Evolutionary conservation across 2,888 invertebrate genomes (phyloP).

Genomic region (Pristionchus maxplancki): DNA sequence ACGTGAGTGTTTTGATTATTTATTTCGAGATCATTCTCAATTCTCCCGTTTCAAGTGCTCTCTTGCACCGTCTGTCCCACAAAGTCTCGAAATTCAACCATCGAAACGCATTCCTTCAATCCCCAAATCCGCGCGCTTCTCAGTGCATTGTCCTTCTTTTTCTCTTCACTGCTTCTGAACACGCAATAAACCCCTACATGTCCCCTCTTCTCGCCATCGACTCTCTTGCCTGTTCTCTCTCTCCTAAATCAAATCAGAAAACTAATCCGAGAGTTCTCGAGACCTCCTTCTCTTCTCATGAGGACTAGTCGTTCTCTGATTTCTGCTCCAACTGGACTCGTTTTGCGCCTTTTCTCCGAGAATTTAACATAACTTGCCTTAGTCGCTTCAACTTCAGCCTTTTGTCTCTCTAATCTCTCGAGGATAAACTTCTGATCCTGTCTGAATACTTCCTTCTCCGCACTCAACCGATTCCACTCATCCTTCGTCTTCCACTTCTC

Average conservation of each 20-base stretch:
- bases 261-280: background rate
- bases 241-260: constrained; percentile 34
- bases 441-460: constrained; percentile 62
- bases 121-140: background rate
- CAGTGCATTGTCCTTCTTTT: background rate
- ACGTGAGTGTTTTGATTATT: background rate
- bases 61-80: background rate
- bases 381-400: constrained; percentile 54
- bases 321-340: constrained; percentile 2
- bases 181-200: background rate
- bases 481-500: constrained; percentile 65
- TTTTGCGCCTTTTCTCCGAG: background rate
- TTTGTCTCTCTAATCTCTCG: constrained; percentile 57
- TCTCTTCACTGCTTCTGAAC: background rate
- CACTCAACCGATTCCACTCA: constrained; percentile 60
- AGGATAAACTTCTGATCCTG: constrained; percentile 64
- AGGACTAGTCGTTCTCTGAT: constrained; percentile 19
- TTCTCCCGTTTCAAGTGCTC: background rate
- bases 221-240: background rate
- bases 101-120: background rate
- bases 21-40: background rate
- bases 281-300: background rate
- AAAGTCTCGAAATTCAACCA: too few species aligned
- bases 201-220: background rate
- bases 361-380: constrained; percentile 48